A percentile compares a stretch with the other conserved stretches of the same genome.
These are phyloP conservation scores for Noctua fimbriata DNA, from an alignment of 2,888 invertebrate species.

Conservation along the genomic window DNA sequence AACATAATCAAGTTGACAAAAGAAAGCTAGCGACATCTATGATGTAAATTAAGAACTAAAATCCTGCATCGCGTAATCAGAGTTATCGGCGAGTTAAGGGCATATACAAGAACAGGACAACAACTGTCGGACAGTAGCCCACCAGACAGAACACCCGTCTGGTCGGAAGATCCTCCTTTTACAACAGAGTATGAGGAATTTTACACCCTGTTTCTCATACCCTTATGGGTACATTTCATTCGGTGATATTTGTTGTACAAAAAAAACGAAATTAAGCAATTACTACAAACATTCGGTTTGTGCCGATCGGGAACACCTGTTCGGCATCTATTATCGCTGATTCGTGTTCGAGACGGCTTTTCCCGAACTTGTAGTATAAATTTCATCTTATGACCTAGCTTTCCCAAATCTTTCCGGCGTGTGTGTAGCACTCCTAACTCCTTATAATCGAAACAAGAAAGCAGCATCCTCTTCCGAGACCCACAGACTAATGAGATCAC, in stretches of 20 bases:
- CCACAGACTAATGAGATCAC: conserved; percentile 39
- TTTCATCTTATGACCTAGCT: background rate
- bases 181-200: background rate
- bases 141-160: background rate
- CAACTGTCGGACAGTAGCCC: background rate
- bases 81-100: background rate
- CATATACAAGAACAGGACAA: background rate
- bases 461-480: conserved; percentile 13
- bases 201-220: background rate
- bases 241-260: background rate
- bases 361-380: background rate
- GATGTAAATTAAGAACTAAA: background rate
- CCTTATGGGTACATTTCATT: background rate
- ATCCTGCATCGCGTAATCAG: background rate
- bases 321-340: background rate
- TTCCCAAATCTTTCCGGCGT: background rate
- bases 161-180: background rate
- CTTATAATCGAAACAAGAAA: conserved; percentile 2
- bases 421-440: background rate
- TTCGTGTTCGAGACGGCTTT: background rate
- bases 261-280: background rate
- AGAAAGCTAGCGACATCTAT: background rate
- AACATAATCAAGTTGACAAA: background rate
- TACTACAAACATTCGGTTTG: background rate
- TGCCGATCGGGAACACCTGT: background rate